Conservation (phyloP, 2,113 vertebrate species). For the Embiotoca jacksoni region DNA sequence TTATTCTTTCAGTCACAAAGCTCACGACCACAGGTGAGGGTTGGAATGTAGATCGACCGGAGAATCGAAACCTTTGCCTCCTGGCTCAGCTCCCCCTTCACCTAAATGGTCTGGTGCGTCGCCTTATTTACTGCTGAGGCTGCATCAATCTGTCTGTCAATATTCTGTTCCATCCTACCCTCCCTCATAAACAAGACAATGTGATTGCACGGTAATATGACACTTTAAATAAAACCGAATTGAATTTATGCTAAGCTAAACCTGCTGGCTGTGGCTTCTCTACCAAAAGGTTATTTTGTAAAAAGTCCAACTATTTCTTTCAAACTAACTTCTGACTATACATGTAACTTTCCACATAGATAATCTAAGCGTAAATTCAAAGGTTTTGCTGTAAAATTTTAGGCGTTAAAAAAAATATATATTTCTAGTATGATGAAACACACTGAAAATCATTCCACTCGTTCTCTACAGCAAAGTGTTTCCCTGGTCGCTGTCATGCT, state of each 20-base stretch:
- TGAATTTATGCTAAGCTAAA: neutral
- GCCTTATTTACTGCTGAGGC: too few species aligned
- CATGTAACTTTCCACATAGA: neutral
- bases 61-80: too few species aligned
- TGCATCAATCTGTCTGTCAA: too few species aligned
- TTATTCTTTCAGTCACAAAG: too few species aligned
- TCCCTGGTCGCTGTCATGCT: neutral
- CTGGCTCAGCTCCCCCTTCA: too few species aligned
- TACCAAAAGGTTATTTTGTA: neutral
- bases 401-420: constrained; percentile 21
- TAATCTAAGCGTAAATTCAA: neutral
- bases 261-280: neutral
- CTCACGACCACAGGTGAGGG: too few species aligned
- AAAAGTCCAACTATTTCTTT: neutral
- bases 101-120: too few species aligned
- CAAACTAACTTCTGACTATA: neutral
- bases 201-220: too few species aligned
- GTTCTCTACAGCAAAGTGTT: constrained; percentile 35
- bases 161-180: too few species aligned
- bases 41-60: too few species aligned
- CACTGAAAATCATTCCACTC: constrained; percentile 38
- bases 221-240: too few species aligned
- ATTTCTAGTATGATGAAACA: constrained; percentile 58
- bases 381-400: constrained; percentile 19
- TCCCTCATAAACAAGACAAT: too few species aligned